Evolutionary conservation across 2,797 vertebrate genomes (phyloP), one percentile per base, ranked within the genome.

Genomic region (Pipistrellus kuhlii): DNA sequence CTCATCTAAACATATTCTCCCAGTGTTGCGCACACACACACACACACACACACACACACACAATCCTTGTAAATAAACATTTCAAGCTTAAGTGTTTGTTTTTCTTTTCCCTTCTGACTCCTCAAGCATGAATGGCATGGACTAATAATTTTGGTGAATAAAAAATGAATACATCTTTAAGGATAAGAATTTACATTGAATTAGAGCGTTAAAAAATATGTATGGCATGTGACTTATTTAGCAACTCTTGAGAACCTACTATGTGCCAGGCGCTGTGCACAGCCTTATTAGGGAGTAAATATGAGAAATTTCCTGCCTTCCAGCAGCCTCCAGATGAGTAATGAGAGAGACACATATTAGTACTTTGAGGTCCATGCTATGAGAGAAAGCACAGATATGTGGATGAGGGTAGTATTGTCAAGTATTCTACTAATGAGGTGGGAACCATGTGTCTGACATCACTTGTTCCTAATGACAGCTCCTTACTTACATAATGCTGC

Each of bases 101-200:
- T 73, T 85, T 38, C 64, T 44, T 27, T 85, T 87, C 66, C 41
- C 12, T 64, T 94, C 35, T 72, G 53, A 55, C 86, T n/a, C 20
- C 84, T 7, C 48, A 93, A 44, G 10, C 2, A 10, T 27, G 92
- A 84, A 78, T 69, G 23, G 14, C 27, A 3, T 46, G 8, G 89
- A 30, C 12, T 77, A 91, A 75, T 81, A 85, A 73, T 59, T 71
- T 55, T 77, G 41, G 3, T 71, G 18, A 85, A 71, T 84, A 84
- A 85, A 62, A 84, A 85, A 68, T 55, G 9, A 57, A 57, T 72
- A 30, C 6, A 17, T 87, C 21, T 85, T 90, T 68, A 93, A 88
- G 44, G 93, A 75, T 75, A 51, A 78, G 25, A 85, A 94, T 48
- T 77, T 0, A 48, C 7, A 77, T 30, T 82, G 30, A 91, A 69